A percentile compares a stretch with the other conserved stretches of the same genome.
phyloP scores from a whole-genome alignment of 2,797 vertebrate genomes.

The Heterohyrax brucei region DNA sequence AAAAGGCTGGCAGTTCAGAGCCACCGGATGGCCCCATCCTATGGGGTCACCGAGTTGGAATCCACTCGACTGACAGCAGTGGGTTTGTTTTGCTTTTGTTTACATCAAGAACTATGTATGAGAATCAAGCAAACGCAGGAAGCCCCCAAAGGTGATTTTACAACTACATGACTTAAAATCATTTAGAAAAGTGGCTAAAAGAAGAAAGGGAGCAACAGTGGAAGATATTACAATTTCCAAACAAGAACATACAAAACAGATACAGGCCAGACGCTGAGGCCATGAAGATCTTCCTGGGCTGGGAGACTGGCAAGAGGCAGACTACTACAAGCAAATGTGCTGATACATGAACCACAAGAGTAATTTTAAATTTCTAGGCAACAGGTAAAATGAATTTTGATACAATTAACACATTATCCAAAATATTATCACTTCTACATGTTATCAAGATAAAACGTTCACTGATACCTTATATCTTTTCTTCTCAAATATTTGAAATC shows the following conservation, averaged over 20 bases:
- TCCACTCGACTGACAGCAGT: no score
- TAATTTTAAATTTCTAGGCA: background rate
- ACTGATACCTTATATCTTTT: background rate
- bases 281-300: background rate
- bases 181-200: background rate
- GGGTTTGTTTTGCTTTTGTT: background rate
- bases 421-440: constrained; percentile 17
- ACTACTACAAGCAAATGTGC: background rate
- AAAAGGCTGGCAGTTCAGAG: no score
- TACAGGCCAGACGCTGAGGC: background rate
- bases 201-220: background rate
- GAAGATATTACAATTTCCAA: background rate
- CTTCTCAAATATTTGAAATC: constrained; percentile 9
- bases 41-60: no score
- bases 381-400: background rate
- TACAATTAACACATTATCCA: background rate
- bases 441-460: background rate
- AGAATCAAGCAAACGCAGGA: constrained; percentile 26
- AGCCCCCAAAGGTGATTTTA: background rate
- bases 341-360: background rate
- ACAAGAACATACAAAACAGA: background rate
- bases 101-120: constrained; percentile 49
- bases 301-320: background rate
- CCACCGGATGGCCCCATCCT: no score
- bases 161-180: background rate